phyloP scores from a whole-genome alignment of 2,797 vertebrate genomes.

The Hafferia zeledoni region DNA sequence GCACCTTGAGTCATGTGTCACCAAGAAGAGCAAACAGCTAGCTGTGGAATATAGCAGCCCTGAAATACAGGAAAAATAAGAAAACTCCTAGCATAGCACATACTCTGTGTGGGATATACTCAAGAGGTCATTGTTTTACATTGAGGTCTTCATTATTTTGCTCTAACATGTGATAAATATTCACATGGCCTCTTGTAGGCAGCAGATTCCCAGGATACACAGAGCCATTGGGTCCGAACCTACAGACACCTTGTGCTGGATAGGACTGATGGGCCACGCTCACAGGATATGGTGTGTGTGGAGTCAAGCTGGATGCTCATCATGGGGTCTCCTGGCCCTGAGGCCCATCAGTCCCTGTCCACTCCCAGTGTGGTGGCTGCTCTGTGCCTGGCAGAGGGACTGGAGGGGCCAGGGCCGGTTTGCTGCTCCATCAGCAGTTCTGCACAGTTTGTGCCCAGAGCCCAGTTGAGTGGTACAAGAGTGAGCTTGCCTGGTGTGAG shows the following conservation, averaged over 20 bases:
- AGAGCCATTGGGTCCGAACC: background rate
- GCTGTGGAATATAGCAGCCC: background rate
- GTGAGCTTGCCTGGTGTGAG: background rate
- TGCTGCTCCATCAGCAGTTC: background rate
- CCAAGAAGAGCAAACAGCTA: background rate
- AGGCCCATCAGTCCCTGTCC: background rate
- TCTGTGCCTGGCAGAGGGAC: background rate
- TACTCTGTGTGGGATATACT: fast-evolving
- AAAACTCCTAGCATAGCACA: background rate
- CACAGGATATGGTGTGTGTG: background rate
- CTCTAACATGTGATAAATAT: background rate
- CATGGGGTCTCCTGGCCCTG: background rate
- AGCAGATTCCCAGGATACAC: background rate
- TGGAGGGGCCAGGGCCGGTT: background rate
- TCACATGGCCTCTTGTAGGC: fast-evolving
- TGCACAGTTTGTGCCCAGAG: background rate
- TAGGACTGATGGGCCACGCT: background rate
- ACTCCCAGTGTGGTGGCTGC: background rate
- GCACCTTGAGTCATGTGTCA: fast-evolving
- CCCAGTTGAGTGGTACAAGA: fast-evolving
- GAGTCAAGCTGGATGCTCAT: background rate
- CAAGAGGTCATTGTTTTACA: background rate
- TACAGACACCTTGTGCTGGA: background rate
- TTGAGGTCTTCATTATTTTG: background rate
- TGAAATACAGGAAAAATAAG: background rate